phyloP scores from a whole-genome alignment of 2,888 invertebrate species.

The Macrophya annulata region DNA sequence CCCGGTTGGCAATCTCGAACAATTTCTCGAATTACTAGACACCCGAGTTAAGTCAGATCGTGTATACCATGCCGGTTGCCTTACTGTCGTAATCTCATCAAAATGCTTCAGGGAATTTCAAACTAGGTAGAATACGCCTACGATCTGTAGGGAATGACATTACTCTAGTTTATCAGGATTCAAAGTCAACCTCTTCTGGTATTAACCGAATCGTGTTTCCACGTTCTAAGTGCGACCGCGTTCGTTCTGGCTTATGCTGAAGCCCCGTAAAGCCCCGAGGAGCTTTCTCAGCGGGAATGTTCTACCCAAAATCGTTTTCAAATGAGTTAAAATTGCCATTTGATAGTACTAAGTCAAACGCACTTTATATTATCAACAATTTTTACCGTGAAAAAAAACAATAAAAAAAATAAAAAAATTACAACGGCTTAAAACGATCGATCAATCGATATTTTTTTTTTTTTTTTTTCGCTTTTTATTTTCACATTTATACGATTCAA shows the following conservation, averaged over 20 bases:
- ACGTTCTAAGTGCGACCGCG: slow-evolving; percentile 8
- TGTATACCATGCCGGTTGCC: not conserved
- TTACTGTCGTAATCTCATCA: slow-evolving; percentile 28
- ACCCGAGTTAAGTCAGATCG: not conserved
- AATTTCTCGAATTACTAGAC: not conserved
- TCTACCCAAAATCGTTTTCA: slow-evolving; percentile 17
- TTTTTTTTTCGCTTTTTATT: not conserved
- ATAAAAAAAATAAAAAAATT: not conserved
- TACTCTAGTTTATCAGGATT: slow-evolving; percentile 48
- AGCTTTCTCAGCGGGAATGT: not conserved
- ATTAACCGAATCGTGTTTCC: slow-evolving; percentile 35
- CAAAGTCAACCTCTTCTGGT: slow-evolving; percentile 43
- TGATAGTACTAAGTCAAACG: not conserved
- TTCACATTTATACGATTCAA: not conserved
- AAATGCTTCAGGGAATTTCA: slow-evolving; percentile 44
- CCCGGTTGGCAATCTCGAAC: slow-evolving; percentile 12
- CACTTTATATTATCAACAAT: not conserved
- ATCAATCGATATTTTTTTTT: not conserved
- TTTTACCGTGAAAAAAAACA: not conserved
- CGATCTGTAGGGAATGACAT: slow-evolving; percentile 24
- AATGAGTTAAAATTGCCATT: slow-evolving; percentile 15
- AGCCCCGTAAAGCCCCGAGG: slow-evolving; percentile 33
- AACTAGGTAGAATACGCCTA: slow-evolving; percentile 18
- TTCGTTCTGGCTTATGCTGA: slow-evolving; percentile 16
- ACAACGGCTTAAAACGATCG: not conserved